Conservation (phyloP, 2,888 invertebrate genomes). For the Hemaris fuciformis region DNA sequence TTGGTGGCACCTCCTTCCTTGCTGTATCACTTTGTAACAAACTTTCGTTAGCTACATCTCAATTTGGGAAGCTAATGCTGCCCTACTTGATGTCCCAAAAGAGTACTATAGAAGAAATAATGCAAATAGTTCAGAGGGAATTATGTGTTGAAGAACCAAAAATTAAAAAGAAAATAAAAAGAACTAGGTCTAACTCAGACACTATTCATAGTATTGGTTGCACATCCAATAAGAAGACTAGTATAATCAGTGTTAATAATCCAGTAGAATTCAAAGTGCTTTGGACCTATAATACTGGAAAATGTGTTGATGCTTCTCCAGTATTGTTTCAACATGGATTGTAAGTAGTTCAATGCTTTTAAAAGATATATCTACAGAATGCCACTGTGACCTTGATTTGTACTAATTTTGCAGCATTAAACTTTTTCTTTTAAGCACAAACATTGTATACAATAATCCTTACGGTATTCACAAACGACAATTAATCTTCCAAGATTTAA, state of each 20-base stretch:
- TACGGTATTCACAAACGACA: too few relatives aligned
- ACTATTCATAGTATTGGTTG: conserved; percentile 15
- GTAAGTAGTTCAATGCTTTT: too few relatives aligned
- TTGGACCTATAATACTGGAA: conserved; percentile 85
- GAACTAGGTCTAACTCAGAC: conserved; percentile 30
- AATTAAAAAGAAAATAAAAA: conserved; percentile 45
- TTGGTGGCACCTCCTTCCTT: conserved; percentile 87
- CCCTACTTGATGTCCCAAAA: conserved; percentile 76
- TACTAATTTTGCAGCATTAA: too few relatives aligned
- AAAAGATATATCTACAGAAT: neutral
- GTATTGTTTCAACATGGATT: conserved; percentile 67
- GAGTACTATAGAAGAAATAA: conserved; percentile 60
- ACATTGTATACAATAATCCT: too few relatives aligned
- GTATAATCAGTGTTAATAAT: conserved; percentile 17
- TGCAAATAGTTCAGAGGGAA: conserved; percentile 52
- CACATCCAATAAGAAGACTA: conserved; percentile 30
- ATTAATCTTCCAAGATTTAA: too few relatives aligned
- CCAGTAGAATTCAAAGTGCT: conserved; percentile 61
- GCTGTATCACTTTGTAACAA: conserved; percentile 84
- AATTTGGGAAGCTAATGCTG: conserved; percentile 75
- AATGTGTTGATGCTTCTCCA: conserved; percentile 93
- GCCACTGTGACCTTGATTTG: too few relatives aligned
- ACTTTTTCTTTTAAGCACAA: too few relatives aligned
- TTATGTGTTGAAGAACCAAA: conserved; percentile 35
- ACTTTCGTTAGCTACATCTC: conserved; percentile 66